Conservation (phyloP, 2,797 vertebrate species). For the Sparidentex hasta region DNA sequence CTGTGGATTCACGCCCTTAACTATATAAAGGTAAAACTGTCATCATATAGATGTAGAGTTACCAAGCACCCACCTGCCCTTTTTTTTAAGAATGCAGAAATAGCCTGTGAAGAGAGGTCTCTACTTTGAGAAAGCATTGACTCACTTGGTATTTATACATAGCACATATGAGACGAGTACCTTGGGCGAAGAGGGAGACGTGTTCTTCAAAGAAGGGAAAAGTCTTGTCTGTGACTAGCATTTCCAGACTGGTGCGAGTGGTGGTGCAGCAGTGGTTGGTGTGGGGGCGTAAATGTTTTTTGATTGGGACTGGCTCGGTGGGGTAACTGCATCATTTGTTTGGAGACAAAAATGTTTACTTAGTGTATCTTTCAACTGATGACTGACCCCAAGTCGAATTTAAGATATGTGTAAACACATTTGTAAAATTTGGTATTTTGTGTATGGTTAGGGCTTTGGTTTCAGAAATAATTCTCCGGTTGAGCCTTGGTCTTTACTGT, state of each 20-base stretch:
- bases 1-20: neutral
- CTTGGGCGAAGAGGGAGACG: neutral
- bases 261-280: neutral
- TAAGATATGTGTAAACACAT: conserved; percentile 33
- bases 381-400: conserved; percentile 12
- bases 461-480: conserved; percentile 13
- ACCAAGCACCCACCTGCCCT: too few relatives aligned
- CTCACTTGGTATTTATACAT: neutral
- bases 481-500: conserved; percentile 20
- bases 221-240: neutral
- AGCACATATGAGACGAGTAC: neutral
- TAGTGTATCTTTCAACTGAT: conserved; percentile 16
- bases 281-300: neutral
- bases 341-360: conserved; percentile 26
- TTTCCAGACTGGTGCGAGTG: neutral
- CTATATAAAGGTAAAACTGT: neutral
- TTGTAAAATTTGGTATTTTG: conserved; percentile 14
- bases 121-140: neutral
- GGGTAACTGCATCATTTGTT: conserved; percentile 27
- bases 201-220: neutral
- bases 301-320: conserved; percentile 14
- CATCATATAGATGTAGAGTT: too few relatives aligned
- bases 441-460: conserved; percentile 17
- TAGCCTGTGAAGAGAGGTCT: too few relatives aligned
- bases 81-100: neutral